phyloP scores from a whole-genome alignment of 1,140 invertebrate genomes.

The Nymphalis io region DNA sequence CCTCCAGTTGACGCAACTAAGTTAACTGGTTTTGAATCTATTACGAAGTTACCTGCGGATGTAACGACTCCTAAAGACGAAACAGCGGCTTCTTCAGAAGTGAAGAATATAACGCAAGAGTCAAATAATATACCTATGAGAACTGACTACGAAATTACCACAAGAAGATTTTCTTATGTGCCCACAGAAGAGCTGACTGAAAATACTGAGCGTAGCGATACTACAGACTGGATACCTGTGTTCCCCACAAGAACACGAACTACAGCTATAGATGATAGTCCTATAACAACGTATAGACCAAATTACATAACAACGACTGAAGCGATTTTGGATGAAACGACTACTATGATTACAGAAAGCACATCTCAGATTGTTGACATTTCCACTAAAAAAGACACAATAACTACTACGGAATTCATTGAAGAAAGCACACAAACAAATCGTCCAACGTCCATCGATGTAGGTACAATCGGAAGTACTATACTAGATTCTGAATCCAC shows the following conservation, averaged over 20 bases:
- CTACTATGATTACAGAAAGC: slow-evolving; percentile 48
- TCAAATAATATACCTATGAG: slow-evolving; percentile 43
- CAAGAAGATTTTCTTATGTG: slow-evolving; percentile 70
- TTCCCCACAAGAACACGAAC: slow-evolving; percentile 56
- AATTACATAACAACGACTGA: slow-evolving; percentile 60
- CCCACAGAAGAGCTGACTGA: slow-evolving; percentile 58
- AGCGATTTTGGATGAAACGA: slow-evolving; percentile 47
- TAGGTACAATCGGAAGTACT: slow-evolving; percentile 21
- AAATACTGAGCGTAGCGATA: slow-evolving; percentile 41
- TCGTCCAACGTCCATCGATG: slow-evolving; percentile 30
- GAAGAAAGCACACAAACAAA: slow-evolving; percentile 40
- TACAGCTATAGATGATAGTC: slow-evolving; percentile 54
- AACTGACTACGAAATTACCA: slow-evolving; percentile 72
- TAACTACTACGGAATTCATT: slow-evolving; percentile 30
- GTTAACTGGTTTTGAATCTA: slow-evolving; percentile 72
- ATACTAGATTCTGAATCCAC: slow-evolving; percentile 5
- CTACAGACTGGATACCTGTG: slow-evolving; percentile 55
- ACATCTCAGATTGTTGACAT: slow-evolving; percentile 48
- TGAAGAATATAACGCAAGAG: slow-evolving; percentile 47
- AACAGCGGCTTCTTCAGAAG: slow-evolving; percentile 45
- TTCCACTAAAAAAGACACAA: slow-evolving; percentile 40
- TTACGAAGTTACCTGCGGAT: slow-evolving; percentile 70
- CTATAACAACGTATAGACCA: slow-evolving; percentile 72
- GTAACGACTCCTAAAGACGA: slow-evolving; percentile 69
- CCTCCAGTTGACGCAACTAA: slow-evolving; percentile 60